Base-by-base conservation (phyloP, 1,140 invertebrate genomes). In the Galleria mellonella region DNA sequence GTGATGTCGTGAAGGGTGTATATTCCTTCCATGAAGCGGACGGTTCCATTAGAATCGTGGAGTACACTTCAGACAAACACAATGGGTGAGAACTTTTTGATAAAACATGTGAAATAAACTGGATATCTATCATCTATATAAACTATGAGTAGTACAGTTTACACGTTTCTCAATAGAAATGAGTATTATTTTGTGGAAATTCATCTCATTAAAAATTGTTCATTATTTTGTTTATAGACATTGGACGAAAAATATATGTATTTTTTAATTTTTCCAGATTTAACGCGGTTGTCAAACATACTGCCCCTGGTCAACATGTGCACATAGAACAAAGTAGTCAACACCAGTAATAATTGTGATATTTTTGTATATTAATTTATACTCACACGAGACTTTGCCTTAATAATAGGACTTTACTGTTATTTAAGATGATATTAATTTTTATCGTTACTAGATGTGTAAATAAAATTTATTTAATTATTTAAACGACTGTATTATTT, bases 11-110 rank as follows among this genome's bases (percentile, higher is more conserved):
- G 14, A 88, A 87, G 62, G 89, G 89, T 10, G 86, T 87, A 4
- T 90, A 90, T 54, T 87, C 85, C 8, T 66, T 89, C 6, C 83
- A 87, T 14, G 88, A 89, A 54, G 84, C 89, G 23, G 89, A 90
- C 53, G 89, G 89, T 8, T 87, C 85, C 2, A 56, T 88, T 30
- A 81, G 89, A 40, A 89, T 82, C 37, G 89, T 89, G 6, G 87
- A 89, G 62, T 90, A 89, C 55, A 88, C 77, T 35, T 87, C 88
- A 14, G 89, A 89, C 35, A 85, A 85, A 52, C 71, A 84, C 39
- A 61, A 69, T 27, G 83, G 83, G 83, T 86, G 69, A 76, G 44
- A 23, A 6, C 28, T 40, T 23, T 39, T 23, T 23, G 17, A 23
- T 2, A 23, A 23, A 3, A 23, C 6, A 23, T 23, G 17, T 23